Evolutionary conservation across 2,113 vertebrate genomes (phyloP).

Genomic region (Halichoerus grypus): DNA sequence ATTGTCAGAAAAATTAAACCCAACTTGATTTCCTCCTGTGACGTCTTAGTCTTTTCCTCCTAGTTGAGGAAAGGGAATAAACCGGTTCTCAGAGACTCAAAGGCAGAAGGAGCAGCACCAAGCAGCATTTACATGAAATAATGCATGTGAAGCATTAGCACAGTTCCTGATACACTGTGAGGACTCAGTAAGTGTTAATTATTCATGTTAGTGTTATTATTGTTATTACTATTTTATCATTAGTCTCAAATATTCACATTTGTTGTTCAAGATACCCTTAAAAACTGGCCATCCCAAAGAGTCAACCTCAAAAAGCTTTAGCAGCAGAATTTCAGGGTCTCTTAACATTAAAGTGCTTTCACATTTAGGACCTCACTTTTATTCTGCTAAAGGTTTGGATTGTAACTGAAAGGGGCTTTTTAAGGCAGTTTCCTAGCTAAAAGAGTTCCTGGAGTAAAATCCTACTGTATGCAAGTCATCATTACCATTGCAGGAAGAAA

Average conservation of each 20-base stretch:
- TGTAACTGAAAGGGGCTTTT: neutral
- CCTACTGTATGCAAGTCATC: neutral
- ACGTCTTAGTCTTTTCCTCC: neutral
- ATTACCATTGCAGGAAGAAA: conserved; percentile 9
- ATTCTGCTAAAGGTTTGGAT: neutral
- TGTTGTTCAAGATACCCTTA: neutral
- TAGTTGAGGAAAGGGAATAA: neutral
- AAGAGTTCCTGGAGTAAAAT: neutral
- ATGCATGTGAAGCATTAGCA: neutral
- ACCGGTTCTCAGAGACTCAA: neutral
- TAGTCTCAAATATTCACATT: neutral
- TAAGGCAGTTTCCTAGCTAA: neutral
- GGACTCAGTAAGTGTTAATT: neutral
- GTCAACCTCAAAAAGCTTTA: neutral
- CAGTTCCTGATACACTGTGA: neutral
- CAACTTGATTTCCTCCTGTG: neutral
- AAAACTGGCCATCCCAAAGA: neutral
- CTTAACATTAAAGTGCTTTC: conserved; percentile 20
- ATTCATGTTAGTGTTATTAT: neutral
- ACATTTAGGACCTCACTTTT: neutral
- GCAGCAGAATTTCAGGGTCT: neutral
- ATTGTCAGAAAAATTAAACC: conserved; percentile 45
- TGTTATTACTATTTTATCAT: neutral
- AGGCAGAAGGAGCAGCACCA: neutral
- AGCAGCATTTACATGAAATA: neutral